These are phyloP conservation scores for Caenorhabditis plicata DNA, from an alignment of 2,888 invertebrate genomes.

Conservation along the genomic window DNA sequence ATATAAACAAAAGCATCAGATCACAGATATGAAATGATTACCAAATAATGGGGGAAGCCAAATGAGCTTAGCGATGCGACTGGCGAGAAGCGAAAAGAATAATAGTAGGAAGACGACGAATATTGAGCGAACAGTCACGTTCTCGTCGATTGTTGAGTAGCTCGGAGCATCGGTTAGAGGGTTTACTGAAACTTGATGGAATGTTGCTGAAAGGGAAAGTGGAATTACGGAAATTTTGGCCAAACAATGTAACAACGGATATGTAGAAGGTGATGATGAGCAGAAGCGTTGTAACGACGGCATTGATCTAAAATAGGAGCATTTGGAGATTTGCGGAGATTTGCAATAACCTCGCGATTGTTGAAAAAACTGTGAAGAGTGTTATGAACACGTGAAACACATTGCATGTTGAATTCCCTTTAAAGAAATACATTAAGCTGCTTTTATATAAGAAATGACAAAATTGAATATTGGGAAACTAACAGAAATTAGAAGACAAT, in stretches of 20 bases:
- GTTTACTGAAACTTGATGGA: conserved; percentile 11
- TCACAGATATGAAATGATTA: not conserved
- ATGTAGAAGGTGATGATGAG: conserved; percentile 27
- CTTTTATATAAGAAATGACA: no score
- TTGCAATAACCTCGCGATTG: no score
- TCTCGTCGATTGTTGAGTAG: conserved; percentile 6
- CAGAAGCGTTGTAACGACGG: conserved; percentile 13
- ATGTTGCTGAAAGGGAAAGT: not conserved
- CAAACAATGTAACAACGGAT: conserved; percentile 27
- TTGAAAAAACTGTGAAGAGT: no score
- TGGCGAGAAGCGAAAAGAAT: conserved; percentile 16
- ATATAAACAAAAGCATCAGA: not conserved
- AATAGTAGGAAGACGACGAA: conserved; percentile 27
- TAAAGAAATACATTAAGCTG: no score
- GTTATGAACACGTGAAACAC: no score
- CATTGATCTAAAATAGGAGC: conserved; percentile 19
- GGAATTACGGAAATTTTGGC: conserved; percentile 30
- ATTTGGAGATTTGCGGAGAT: conserved; percentile 35
- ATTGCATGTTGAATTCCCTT: no score
- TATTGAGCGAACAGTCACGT: conserved; percentile 27
- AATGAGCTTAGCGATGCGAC: conserved; percentile 16
- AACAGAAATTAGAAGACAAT: no score
- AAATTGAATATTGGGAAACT: no score
- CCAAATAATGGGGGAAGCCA: conserved; percentile 26
- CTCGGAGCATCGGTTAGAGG: conserved; percentile 19